phyloP scores from a whole-genome alignment of 2,888 invertebrate genomes.

The Homarus gammarus region DNA sequence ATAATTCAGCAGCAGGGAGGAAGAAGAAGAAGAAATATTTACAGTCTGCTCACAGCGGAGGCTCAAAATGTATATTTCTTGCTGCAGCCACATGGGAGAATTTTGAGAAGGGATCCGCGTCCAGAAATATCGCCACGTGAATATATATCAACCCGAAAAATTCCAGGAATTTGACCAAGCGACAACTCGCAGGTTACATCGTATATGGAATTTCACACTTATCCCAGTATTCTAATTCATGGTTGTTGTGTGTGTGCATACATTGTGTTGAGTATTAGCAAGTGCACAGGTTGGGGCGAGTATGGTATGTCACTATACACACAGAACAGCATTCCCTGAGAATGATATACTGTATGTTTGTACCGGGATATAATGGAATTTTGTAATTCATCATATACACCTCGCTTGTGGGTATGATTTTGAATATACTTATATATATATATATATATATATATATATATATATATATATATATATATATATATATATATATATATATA shows the following conservation, averaged over 20 bases:
- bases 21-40: not conserved
- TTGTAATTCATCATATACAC: too few relatives aligned
- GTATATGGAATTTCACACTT: not conserved
- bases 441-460: slow-evolving; percentile 4
- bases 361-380: too few relatives aligned
- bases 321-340: too few relatives aligned
- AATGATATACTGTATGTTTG: too few relatives aligned
- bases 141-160: slow-evolving; percentile 45
- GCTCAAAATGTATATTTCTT: slow-evolving; percentile 49
- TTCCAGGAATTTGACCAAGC: slow-evolving; percentile 42
- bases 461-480: not conserved
- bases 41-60: slow-evolving; percentile 1
- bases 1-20: not conserved
- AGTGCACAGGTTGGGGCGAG: too few relatives aligned
- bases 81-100: slow-evolving; percentile 36
- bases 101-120: slow-evolving; percentile 34
- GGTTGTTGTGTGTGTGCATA: not conserved
- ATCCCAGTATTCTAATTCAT: not conserved
- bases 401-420: not conserved
- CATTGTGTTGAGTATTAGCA: too few relatives aligned
- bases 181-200: slow-evolving; percentile 6
- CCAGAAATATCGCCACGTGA: slow-evolving; percentile 49
- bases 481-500: too few relatives aligned
- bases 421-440: not conserved
- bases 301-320: too few relatives aligned